Evolutionary conservation across 2,113 vertebrate species (phyloP).

Genomic region (Myotis lucifugus): DNA sequence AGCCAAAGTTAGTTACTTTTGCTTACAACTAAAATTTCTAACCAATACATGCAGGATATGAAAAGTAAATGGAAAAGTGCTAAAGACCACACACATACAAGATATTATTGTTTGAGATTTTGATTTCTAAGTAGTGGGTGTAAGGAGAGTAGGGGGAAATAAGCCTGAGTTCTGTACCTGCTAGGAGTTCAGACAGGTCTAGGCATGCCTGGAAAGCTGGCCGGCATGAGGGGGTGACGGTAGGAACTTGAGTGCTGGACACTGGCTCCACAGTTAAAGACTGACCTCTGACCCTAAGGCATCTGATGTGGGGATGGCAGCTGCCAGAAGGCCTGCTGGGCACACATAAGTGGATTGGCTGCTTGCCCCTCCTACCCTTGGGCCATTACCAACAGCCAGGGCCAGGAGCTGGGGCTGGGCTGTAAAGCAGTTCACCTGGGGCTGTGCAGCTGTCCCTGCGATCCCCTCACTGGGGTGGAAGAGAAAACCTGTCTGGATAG

Average conservation of each 20-base stretch:
- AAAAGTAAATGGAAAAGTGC: background rate
- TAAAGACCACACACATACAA: background rate
- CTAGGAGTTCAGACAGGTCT: background rate
- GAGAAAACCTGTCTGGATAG: background rate
- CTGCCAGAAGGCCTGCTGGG: background rate
- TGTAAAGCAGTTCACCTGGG: background rate
- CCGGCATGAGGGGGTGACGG: background rate
- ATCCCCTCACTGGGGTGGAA: background rate
- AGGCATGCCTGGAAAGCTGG: slow-evolving; percentile 9
- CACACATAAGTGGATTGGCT: background rate
- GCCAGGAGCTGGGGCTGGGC: background rate
- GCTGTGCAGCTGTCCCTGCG: background rate
- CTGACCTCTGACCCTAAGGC: background rate
- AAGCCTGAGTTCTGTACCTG: background rate
- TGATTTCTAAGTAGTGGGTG: background rate
- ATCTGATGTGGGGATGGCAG: background rate
- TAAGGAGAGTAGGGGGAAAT: background rate
- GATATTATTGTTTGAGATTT: slow-evolving; percentile 34
- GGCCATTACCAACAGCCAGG: background rate
- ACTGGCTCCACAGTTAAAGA: background rate
- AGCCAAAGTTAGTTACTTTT: slow-evolving; percentile 36
- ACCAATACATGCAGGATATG: background rate
- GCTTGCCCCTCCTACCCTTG: background rate
- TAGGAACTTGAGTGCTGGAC: background rate
- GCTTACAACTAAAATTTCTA: slow-evolving; percentile 37